Conservation (phyloP, 2,888 invertebrate genomes). For the Microctonus brassicae region DNA sequence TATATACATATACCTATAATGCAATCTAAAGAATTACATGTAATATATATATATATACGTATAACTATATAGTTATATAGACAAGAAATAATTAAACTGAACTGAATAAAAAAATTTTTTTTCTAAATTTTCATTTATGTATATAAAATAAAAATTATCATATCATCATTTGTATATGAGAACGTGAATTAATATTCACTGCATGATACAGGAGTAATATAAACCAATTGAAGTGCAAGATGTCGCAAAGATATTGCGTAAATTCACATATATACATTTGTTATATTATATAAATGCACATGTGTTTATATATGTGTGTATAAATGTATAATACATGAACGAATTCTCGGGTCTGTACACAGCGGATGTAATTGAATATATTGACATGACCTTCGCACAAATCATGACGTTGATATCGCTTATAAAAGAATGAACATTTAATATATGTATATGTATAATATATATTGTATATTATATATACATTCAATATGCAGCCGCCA, state of each 20-base stretch:
- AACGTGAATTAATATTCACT: not conserved
- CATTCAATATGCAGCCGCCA: not conserved
- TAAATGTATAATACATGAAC: not conserved
- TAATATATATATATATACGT: not conserved
- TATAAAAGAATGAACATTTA: not conserved
- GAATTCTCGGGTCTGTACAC: not conserved
- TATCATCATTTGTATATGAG: not conserved
- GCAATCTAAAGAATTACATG: not conserved
- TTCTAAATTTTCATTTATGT: not conserved
- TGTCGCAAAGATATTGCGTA: slow-evolving; percentile 15
- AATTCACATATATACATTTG: not conserved
- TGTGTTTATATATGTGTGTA: not conserved
- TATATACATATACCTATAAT: too few relatives aligned
- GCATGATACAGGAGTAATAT: not conserved
- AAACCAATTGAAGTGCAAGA: slow-evolving; percentile 6
- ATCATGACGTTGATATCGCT: slow-evolving; percentile 12
- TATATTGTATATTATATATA: not conserved
- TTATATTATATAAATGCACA: not conserved
- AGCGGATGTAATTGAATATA: slow-evolving; percentile 36
- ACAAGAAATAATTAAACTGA: slow-evolving; percentile 2
- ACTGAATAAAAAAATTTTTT: not conserved
- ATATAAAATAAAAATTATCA: not conserved
- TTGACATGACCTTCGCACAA: slow-evolving; percentile 35
- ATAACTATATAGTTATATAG: not conserved
- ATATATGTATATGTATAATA: not conserved